Evolutionary conservation across 2,113 vertebrate species (phyloP).

Genomic region (Dipodomys stephensi): DNA sequence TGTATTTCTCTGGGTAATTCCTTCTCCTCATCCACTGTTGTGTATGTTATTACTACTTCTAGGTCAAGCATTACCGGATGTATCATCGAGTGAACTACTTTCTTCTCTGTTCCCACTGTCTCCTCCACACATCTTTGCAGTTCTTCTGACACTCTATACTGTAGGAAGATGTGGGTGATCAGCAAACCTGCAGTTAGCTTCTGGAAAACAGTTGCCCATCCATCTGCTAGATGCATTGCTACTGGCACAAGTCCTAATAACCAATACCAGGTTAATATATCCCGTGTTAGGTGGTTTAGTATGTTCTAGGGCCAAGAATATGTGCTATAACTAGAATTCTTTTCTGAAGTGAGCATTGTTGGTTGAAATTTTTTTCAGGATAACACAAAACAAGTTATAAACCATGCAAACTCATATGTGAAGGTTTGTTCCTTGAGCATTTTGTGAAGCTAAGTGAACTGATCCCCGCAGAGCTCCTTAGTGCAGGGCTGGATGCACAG

Average conservation of each 20-base stretch:
- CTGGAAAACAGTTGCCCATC: background rate
- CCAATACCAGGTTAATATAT: background rate
- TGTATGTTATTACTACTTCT: background rate
- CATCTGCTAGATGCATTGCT: background rate
- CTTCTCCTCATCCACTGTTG: background rate
- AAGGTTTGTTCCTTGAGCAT: constrained; percentile 39
- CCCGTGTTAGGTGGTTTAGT: too few relatives aligned
- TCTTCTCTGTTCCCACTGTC: background rate
- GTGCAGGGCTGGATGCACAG: background rate
- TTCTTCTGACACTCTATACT: background rate
- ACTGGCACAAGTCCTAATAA: background rate
- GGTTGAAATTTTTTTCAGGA: background rate
- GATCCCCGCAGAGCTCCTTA: background rate
- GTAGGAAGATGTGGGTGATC: background rate
- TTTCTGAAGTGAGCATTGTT: background rate
- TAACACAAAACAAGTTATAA: background rate
- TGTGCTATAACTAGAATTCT: too few relatives aligned
- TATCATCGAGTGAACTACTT: background rate
- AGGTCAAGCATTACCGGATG: background rate
- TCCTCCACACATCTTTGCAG: background rate
- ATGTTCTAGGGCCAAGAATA: too few relatives aligned
- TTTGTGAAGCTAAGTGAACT: background rate
- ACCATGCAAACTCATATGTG: background rate
- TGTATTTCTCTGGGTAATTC: background rate
- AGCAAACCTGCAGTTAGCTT: background rate